phyloP scores from a whole-genome alignment of 2,888 invertebrate species.

The Pandemis cinnamomeana region DNA sequence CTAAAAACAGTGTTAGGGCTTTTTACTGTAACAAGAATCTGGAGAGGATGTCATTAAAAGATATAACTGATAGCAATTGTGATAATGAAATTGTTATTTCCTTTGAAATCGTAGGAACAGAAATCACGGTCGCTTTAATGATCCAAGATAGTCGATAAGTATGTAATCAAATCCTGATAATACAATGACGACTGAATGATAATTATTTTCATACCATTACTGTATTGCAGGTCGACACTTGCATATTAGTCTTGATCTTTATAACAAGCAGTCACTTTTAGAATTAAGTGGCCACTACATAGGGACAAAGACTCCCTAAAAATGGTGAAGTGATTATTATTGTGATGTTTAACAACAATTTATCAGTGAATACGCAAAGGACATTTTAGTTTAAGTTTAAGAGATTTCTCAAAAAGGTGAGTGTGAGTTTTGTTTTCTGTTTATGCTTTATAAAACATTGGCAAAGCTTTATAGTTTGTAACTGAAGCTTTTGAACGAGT shows the following conservation, averaged over 20 bases:
- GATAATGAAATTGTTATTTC: slow-evolving; percentile 49
- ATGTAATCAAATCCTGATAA: slow-evolving; percentile 48
- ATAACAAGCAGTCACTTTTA: slow-evolving; percentile 7
- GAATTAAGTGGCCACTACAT: slow-evolving; percentile 1
- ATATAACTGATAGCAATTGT: slow-evolving; percentile 29
- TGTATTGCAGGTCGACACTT: slow-evolving; percentile 4
- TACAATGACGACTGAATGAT: slow-evolving; percentile 49
- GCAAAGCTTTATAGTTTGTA: not conserved
- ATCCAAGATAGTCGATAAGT: slow-evolving; percentile 47
- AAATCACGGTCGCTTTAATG: slow-evolving; percentile 52
- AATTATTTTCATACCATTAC: slow-evolving; percentile 19
- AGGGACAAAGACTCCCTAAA: slow-evolving; percentile 2
- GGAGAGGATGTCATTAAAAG: slow-evolving; percentile 15
- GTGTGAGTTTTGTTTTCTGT: not conserved
- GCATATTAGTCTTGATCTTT: slow-evolving; percentile 12
- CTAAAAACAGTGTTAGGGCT: not conserved
- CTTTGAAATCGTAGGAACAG: slow-evolving; percentile 44
- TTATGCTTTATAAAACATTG: not conserved
- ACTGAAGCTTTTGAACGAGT: not conserved
- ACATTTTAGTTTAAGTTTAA: not conserved
- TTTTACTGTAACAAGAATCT: slow-evolving; percentile 7
- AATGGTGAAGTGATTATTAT: slow-evolving; percentile 15
- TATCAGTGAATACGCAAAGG: not conserved
- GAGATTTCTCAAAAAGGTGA: slow-evolving; percentile 18
- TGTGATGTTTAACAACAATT: slow-evolving; percentile 22